Conservation (phyloP, 2,888 invertebrate species). For the Coleophora flavipennella region DNA sequence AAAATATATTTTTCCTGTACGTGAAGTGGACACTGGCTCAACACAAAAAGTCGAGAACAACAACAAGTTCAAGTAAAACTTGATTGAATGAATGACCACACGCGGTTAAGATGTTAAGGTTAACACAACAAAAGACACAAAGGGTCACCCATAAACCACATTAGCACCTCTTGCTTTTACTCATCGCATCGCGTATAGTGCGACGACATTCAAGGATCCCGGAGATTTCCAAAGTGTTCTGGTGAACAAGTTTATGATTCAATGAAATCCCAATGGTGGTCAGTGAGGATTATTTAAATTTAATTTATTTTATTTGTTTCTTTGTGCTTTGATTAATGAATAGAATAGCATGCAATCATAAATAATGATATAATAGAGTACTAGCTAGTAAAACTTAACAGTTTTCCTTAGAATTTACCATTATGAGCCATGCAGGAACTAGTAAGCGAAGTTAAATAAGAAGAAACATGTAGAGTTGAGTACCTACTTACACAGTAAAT, state of each 20-base stretch:
- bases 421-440: too few relatives aligned
- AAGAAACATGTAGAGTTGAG: too few relatives aligned
- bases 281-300: too few relatives aligned
- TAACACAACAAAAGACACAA: constrained; percentile 18
- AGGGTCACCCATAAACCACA: constrained; percentile 20
- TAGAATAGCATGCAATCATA: background rate
- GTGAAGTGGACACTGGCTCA: background rate
- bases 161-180: constrained; percentile 36
- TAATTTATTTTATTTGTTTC: background rate
- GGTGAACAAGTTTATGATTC: constrained; percentile 1
- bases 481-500: too few relatives aligned
- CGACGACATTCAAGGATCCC: constrained; percentile 14
- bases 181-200: constrained; percentile 18
- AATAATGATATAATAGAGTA: too few relatives aligned
- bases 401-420: too few relatives aligned
- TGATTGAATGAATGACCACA: too few relatives aligned
- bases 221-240: constrained; percentile 1
- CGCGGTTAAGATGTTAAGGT: constrained; percentile 12
- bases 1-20: too few relatives aligned
- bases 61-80: background rate
- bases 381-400: too few relatives aligned
- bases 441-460: too few relatives aligned
- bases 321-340: background rate
- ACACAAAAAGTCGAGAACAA: constrained; percentile 21
- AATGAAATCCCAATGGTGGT: background rate